Percentiles rank a stretch among this genome's conserved stretches.
Conservation (phyloP, 1,140 invertebrate genomes). For the Leptonema lineaticorne region DNA sequence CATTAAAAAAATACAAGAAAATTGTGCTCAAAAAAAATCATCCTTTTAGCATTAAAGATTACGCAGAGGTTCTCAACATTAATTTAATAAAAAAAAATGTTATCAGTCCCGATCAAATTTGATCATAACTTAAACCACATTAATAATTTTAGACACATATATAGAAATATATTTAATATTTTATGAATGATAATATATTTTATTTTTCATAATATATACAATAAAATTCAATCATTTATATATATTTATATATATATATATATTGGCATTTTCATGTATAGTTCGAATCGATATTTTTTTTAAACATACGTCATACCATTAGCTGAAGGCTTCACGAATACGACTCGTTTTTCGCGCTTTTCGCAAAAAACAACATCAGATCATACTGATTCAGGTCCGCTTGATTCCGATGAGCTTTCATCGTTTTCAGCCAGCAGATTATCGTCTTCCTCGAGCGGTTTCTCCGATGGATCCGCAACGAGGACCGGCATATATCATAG, state of each 20-base stretch:
- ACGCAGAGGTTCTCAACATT: no score
- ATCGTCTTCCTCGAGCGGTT: slow-evolving; percentile 28
- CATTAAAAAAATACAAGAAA: no score
- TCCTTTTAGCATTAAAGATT: no score
- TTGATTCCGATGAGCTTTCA: background rate
- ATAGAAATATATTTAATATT: no score
- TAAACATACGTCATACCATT: slow-evolving; percentile 2
- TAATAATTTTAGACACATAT: no score
- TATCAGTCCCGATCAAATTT: no score
- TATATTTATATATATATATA: no score
- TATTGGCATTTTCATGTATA: no score
- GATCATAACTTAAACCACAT: no score
- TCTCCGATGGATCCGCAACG: slow-evolving; percentile 26
- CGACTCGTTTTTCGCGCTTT: background rate
- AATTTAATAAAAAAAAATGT: no score
- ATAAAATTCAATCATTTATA: background rate
- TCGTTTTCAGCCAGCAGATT: slow-evolving; percentile 11
- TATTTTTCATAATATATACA: background rate
- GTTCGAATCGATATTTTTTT: background rate
- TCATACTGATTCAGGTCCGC: slow-evolving; percentile 28
- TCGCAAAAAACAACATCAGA: background rate
- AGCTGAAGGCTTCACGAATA: background rate
- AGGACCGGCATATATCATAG: slow-evolving; percentile 30
- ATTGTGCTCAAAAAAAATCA: no score
- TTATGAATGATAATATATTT: background rate